A percentile compares a stretch with the other conserved stretches of the same genome.
Conservation (phyloP, 1,140 invertebrate genomes). For the Pogonomyrmex barbatus region DNA sequence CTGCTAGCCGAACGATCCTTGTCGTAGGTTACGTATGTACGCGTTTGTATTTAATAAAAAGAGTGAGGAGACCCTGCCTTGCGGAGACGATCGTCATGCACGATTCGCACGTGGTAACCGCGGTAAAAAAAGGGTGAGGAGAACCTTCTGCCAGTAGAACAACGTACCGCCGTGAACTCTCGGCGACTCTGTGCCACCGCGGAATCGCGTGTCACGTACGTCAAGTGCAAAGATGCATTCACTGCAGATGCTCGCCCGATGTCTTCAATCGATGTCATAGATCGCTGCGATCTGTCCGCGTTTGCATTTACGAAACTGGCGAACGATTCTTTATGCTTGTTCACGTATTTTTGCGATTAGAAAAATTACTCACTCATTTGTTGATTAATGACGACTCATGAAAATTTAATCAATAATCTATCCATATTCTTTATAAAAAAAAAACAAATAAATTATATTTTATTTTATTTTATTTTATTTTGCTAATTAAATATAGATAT, state of each 20-base stretch:
- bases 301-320: neutral
- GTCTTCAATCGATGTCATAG: conserved; percentile 40
- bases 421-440: neutral
- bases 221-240: conserved; percentile 84
- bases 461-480: neutral
- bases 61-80: conserved; percentile 34
- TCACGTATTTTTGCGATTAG: neutral
- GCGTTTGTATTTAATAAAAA: conserved; percentile 20
- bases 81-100: conserved; percentile 22
- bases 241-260: conserved; percentile 70
- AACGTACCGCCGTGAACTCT: conserved; percentile 83
- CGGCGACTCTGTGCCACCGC: conserved; percentile 74
- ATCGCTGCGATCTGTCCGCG: conserved; percentile 7
- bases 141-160: conserved; percentile 81
- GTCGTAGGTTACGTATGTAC: neutral
- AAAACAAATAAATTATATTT: conserved; percentile 8
- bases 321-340: neutral
- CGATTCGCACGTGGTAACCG: conserved; percentile 46
- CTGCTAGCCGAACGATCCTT: neutral
- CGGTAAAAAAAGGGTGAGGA: conserved; percentile 63
- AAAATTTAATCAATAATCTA: neutral
- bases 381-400: neutral
- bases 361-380: neutral
- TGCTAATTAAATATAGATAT: too few relatives aligned
- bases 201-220: conserved; percentile 82